phyloP scores from a whole-genome alignment of 2,797 vertebrate genomes.

The Phataginus tricuspis region DNA sequence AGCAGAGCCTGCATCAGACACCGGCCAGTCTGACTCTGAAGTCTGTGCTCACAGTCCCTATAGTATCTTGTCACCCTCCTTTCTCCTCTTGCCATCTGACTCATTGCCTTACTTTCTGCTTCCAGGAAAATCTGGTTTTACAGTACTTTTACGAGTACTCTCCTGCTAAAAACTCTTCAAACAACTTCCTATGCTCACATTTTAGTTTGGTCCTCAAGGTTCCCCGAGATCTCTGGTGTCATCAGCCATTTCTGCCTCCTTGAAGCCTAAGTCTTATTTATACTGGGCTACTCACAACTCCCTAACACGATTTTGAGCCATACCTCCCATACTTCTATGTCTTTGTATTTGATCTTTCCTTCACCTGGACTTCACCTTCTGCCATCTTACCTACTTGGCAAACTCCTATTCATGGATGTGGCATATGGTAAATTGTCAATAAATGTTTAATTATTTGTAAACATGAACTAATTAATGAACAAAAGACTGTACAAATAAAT shows the following conservation, averaged over 20 bases:
- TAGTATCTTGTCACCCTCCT: background rate
- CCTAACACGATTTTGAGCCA: background rate
- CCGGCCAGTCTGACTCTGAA: background rate
- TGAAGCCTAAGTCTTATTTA: background rate
- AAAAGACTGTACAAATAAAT: background rate
- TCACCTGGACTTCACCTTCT: slow-evolving; percentile 69
- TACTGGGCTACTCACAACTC: background rate
- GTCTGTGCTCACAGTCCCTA: background rate
- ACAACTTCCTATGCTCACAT: background rate
- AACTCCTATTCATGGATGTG: background rate
- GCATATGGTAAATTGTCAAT: background rate
- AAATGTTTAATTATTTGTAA: background rate
- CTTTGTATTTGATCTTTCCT: slow-evolving; percentile 20
- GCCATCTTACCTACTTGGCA: background rate
- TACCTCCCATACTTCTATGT: background rate
- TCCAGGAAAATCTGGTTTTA: background rate
- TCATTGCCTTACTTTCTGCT: background rate
- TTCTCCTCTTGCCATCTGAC: background rate
- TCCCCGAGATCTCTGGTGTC: background rate
- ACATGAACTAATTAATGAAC: background rate
- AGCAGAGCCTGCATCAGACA: background rate
- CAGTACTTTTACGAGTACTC: background rate
- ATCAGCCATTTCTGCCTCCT: background rate
- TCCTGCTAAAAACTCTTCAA: background rate
- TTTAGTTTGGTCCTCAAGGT: background rate